Evolutionary conservation across 2,113 vertebrate genomes (phyloP), one percentile per base, ranked within the genome.

Genomic region (Regulus satrapa): DNA sequence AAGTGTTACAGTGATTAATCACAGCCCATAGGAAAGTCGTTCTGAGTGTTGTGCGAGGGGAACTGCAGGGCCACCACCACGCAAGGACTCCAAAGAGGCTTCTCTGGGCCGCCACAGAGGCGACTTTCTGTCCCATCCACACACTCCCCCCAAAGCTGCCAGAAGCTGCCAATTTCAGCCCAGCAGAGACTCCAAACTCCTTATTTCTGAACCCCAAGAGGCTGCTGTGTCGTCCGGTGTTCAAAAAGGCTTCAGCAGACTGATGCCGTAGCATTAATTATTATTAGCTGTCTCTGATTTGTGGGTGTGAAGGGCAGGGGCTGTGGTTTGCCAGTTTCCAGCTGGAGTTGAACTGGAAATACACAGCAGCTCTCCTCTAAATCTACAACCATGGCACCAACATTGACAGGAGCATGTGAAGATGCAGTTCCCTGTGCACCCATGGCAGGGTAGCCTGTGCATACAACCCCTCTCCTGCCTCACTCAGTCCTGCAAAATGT

Each of bases 41-140:
- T 49, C 31, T 8, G 41, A 73, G 34, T 51, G 51, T 10, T 72
- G 25, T 1, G 6, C 2, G 20, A 62, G 40, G 36, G 84, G 63
- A 72, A 25, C 58, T 7, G 2, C 41, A 32, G 34, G 55, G 85
- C 10, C 48, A 88, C 16, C 55, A 34, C 46, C n/a, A 12, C 1
- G 9, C 32, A 90, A 54, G 15, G 54, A 28, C 58, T 58, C 62
- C 38, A 68, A 68, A 68, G 43, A 46, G 31, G 29, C 45, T 76
- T 61, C 48, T 40, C 25, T 5, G 6, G 0, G 1, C 23, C 0
- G 0, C 14, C 56, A 55, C 1, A 2, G 40, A 67, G 45, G 38
- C 0, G 1, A 36, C 19, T 68, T 75, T 79, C 56, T 89, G 85
- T 38, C 58, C 49, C 51, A 45, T 64, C 18, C 40, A 49, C 21